Percentiles rank a stretch among this genome's conserved stretches.
phyloP scores from a whole-genome alignment of 1,140 invertebrate species.

The Drosophila bocki region DNA sequence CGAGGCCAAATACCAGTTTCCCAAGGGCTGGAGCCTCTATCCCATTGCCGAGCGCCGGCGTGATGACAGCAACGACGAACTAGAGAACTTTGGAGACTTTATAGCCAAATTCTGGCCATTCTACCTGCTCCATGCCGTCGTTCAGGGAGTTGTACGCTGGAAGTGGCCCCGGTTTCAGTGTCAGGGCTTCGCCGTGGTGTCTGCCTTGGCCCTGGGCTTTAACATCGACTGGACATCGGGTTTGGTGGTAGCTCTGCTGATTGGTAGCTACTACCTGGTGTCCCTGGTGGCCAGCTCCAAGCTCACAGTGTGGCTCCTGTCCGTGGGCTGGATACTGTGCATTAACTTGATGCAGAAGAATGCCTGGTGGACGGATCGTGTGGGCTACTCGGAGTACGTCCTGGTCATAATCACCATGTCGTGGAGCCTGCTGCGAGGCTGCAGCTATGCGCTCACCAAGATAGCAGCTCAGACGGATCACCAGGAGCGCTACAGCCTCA shows the following conservation, averaged over 20 bases:
- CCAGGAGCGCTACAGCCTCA: conserved; percentile 15
- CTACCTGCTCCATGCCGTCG: conserved; percentile 65
- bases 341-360: conserved; percentile 75
- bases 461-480: not conserved
- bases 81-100: conserved; percentile 76
- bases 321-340: conserved; percentile 59
- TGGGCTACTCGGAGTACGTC: conserved; percentile 70
- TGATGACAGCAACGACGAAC: conserved; percentile 76
- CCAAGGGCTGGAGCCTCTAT: conserved; percentile 54
- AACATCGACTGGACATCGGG: conserved; percentile 61
- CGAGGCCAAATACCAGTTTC: conserved; percentile 56
- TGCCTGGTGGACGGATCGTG: conserved; percentile 47
- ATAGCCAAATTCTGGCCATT: conserved; percentile 63
- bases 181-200: conserved; percentile 42
- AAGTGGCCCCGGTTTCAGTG: conserved; percentile 22
- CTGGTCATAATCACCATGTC: conserved; percentile 68
- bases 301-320: conserved; percentile 55
- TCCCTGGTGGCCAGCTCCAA: conserved; percentile 37
- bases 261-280: conserved; percentile 61
- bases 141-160: conserved; percentile 30
- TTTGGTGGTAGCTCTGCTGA: conserved; percentile 27
- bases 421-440: conserved; percentile 73
- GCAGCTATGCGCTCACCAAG: conserved; percentile 55
- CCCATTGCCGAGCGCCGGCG: conserved; percentile 39
- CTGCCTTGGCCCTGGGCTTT: conserved; percentile 38